Conservation (phyloP, 2,797 vertebrate genomes). For the Knipowitschia caucasica region DNA sequence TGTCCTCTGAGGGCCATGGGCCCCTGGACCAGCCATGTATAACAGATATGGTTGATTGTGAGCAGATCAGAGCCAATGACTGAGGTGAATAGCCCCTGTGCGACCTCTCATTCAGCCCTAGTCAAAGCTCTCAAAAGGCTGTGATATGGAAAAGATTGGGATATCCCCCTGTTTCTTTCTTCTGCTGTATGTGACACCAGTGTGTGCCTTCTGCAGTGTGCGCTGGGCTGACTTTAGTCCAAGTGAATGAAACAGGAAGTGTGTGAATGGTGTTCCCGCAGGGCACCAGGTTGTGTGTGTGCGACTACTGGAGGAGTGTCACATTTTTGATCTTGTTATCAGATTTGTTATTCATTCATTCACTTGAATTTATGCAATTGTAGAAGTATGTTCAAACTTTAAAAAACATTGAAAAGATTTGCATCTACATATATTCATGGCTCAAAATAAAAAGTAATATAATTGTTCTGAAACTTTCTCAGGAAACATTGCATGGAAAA, state of each 20-base stretch:
- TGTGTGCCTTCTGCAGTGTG: constrained; percentile 45
- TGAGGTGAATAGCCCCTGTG: constrained; percentile 59
- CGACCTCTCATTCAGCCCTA: constrained; percentile 58
- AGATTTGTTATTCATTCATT: neutral
- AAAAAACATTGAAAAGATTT: too few relatives aligned
- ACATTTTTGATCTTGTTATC: neutral
- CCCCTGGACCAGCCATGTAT: constrained; percentile 57
- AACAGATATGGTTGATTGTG: constrained; percentile 64
- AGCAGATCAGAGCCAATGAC: constrained; percentile 63
- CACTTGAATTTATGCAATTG: neutral
- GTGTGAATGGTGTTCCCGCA: constrained; percentile 60
- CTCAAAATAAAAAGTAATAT: too few relatives aligned
- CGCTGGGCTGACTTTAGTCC: constrained; percentile 58
- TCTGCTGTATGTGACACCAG: constrained; percentile 34
- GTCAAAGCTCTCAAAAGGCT: constrained; percentile 47
- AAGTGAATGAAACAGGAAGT: constrained; percentile 70
- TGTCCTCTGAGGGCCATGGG: neutral
- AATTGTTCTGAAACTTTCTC: too few relatives aligned
- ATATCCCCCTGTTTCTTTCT: constrained; percentile 64
- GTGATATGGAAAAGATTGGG: constrained; percentile 64
- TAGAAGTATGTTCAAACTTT: too few relatives aligned
- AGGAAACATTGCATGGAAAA: too few relatives aligned
- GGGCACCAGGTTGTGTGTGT: constrained; percentile 57
- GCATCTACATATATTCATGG: too few relatives aligned
- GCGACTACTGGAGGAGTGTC: constrained; percentile 2